These are phyloP conservation scores for Carpatolechia fugitivella DNA, from an alignment of 2,888 invertebrate genomes.

Conservation along the genomic window DNA sequence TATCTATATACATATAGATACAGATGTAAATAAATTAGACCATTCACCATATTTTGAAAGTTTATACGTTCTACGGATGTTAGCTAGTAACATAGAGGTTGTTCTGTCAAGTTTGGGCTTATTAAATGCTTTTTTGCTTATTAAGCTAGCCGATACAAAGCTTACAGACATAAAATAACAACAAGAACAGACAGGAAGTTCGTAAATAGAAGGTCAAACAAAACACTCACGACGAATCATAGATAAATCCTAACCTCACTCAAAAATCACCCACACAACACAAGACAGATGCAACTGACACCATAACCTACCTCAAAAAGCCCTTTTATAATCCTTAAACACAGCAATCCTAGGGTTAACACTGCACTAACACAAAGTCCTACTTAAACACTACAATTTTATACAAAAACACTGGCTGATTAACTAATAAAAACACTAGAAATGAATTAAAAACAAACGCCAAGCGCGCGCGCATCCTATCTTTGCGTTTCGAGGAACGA, in stretches of 20 bases:
- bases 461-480: slow-evolving; percentile 34
- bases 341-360: background rate
- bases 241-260: background rate
- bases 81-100: too few species aligned
- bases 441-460: slow-evolving; percentile 33
- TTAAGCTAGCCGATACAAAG: too few species aligned
- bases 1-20: too few species aligned
- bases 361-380: slow-evolving; percentile 3
- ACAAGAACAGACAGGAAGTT: too few species aligned
- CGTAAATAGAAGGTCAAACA: too few species aligned
- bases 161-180: too few species aligned
- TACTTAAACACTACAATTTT: background rate
- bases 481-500: slow-evolving; percentile 46
- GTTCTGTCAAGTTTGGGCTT: too few species aligned
- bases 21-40: too few species aligned
- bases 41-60: too few species aligned
- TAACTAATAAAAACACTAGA: background rate
- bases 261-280: background rate
- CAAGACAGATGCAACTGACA: background rate
- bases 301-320: background rate
- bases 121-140: too few species aligned
- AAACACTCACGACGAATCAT: background rate
- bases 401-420: too few species aligned
- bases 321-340: background rate
- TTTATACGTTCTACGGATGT: too few species aligned